phyloP scores from a whole-genome alignment of 2,113 vertebrate genomes.

The Panurus biarmicus region DNA sequence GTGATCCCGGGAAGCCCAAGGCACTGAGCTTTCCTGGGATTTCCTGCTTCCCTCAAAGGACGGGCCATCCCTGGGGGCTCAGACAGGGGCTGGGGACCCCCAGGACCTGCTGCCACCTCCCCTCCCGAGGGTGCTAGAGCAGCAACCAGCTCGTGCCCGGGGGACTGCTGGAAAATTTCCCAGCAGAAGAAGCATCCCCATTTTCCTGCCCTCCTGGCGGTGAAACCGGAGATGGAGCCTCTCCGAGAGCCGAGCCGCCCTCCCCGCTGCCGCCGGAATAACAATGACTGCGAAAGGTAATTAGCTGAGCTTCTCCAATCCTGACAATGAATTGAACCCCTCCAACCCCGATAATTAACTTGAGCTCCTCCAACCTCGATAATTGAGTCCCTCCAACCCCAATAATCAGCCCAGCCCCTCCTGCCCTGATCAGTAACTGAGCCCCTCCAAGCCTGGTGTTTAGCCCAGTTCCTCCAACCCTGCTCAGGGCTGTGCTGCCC shows the following conservation, averaged over 20 bases:
- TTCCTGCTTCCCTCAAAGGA: neutral
- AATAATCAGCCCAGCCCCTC: neutral
- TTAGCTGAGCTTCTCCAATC: neutral
- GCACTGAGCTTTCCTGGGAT: neutral
- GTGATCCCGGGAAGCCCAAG: accelerated
- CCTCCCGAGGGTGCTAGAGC: accelerated
- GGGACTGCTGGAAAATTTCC: neutral
- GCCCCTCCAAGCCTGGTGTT: neutral
- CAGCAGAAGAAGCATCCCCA: neutral
- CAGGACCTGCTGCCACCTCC: neutral
- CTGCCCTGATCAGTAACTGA: neutral
- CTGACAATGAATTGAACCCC: neutral
- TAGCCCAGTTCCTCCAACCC: neutral
- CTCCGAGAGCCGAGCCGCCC: neutral
- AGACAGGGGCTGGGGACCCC: neutral
- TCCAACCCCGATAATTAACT: neutral
- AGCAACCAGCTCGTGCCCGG: neutral
- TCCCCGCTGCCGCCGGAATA: neutral
- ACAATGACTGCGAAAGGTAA: neutral
- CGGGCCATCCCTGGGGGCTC: neutral
- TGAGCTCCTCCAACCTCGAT: neutral
- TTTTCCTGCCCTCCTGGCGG: neutral
- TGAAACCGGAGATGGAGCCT: neutral
- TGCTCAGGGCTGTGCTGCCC: neutral
- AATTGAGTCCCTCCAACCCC: neutral